Evolutionary conservation across 2,888 invertebrate species (phyloP), one percentile per base, ranked within the genome.

Genomic region (Caenorhabditis japonica): DNA sequence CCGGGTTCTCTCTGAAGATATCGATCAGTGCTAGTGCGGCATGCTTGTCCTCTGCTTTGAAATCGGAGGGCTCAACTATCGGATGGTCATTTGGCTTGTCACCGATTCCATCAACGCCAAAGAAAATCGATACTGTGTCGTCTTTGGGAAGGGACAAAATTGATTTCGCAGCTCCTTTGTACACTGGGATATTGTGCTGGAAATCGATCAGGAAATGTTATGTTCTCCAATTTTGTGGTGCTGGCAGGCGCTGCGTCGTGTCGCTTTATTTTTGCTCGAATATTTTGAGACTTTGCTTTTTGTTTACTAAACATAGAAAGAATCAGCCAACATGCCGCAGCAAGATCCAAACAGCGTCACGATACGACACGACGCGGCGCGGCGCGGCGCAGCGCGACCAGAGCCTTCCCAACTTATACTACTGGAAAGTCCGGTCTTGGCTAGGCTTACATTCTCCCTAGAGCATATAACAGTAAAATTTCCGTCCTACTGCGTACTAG

Each of bases 51-150:
- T 62, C 62, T 17, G 44, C 60, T 13, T 68, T 30, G 25, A 68
- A 68, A 41, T 73, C 73, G 0, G 53, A 27, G 12, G 25, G n/a
- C 1, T 51, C 33, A 1, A 77, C 81, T 49, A 62, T 38, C n/a
- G 85, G 85, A 21, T 75, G 75, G 34, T 75, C 51, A 17, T 79
- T 39, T 19, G 79, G 75, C 61, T 69, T 21, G 51, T 83, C 84
- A 12, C 83, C 82, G 12, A 85, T 64, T 8, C 85, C 85, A 51
- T 85, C 85, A 5, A 71, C 55, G 7, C 85, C 85, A 46, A 85
- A 74, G 33, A 74, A 81, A 41, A 62, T 59, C 3, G 74, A 74
- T 4, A 74, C 74, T 7, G 68, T 66, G 15, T 74, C 69, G 44
- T 77, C 83, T 39, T 75, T 75, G 13, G 77, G 68, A 8, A 74